Conservation (phyloP, 2,113 vertebrate genomes). For the Tachysurus fulvidraco region DNA sequence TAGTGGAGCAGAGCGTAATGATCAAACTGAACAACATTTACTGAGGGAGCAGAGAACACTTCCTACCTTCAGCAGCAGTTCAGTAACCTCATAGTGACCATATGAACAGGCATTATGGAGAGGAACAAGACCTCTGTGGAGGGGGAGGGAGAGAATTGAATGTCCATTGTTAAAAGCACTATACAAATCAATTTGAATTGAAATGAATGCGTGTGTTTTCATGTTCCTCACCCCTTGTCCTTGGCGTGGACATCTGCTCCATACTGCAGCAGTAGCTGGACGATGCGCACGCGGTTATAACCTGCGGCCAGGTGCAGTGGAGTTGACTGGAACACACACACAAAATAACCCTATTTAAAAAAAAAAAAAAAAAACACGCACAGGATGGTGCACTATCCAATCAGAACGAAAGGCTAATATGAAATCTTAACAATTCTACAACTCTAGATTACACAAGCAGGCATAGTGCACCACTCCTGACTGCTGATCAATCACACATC, state of each 20-base stretch:
- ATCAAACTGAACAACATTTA: background rate
- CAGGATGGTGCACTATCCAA: background rate
- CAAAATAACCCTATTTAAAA: background rate
- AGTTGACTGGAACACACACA: constrained; percentile 82
- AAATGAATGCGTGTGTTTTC: background rate
- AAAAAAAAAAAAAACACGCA: background rate
- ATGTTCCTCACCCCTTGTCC: constrained; percentile 86
- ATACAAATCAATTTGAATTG: no score
- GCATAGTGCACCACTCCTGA: no score
- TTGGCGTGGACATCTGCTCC: constrained; percentile 97
- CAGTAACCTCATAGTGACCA: constrained; percentile 97
- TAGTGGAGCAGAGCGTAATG: background rate
- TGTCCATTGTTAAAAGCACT: no score
- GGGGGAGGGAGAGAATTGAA: background rate
- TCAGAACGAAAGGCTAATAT: background rate
- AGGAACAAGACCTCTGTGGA: constrained; percentile 89
- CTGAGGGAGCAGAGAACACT: background rate
- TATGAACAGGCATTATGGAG: constrained; percentile 99
- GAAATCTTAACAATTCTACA: background rate
- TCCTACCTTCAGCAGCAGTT: constrained; percentile 91
- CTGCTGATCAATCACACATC: no score
- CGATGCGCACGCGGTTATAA: constrained; percentile 96
- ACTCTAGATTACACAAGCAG: background rate
- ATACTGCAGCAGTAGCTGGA: constrained; percentile 95
- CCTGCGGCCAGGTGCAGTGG: constrained; percentile 95